A percentile compares a stretch with the other conserved stretches of the same genome.
phyloP scores from a whole-genome alignment of 2,113 vertebrate species.

The Sus scrofa region T2T-Sscrofa CM000820.6:48479501-48480000 shows the following conservation, averaged over 20 bases:
- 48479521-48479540: neutral
- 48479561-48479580: neutral
- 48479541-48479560: neutral
- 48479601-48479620: neutral
- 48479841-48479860: neutral
- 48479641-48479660: neutral
- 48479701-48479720: neutral
- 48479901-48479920: neutral
- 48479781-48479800: neutral
- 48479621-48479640: neutral
- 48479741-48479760: neutral
- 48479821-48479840: neutral
- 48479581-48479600: neutral
- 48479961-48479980: neutral
- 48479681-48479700: neutral
- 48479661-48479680: neutral
- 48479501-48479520: neutral
- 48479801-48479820: slow-evolving; percentile 46
- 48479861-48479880: slow-evolving; percentile 5
- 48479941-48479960: slow-evolving; percentile 29
- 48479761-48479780: neutral
- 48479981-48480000: neutral
- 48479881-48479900: neutral
- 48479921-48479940: accelerated
- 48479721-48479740: neutral